Evolutionary conservation across 2,113 vertebrate genomes (phyloP).

Genomic region (Martes martes): DNA sequence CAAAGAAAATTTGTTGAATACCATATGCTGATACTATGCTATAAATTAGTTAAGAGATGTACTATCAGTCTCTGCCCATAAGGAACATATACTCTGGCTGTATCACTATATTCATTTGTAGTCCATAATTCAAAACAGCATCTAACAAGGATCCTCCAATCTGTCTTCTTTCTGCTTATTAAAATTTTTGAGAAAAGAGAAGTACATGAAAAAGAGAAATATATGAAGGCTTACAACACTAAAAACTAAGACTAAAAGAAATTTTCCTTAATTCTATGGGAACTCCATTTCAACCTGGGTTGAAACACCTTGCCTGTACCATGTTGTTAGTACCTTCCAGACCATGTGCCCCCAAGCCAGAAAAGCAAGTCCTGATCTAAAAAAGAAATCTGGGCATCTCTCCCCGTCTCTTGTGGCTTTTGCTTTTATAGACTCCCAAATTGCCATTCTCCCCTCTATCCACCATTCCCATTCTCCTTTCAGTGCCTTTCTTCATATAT

Average conservation of each 20-base stretch:
- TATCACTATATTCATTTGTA: neutral
- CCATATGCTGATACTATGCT: neutral
- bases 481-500: neutral
- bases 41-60: neutral
- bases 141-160: neutral
- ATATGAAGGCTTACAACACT: neutral
- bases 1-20: neutral
- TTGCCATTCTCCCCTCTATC: neutral
- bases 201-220: neutral
- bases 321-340: neutral
- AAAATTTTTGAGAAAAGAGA: conserved; percentile 13
- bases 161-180: neutral
- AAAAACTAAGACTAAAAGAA: neutral
- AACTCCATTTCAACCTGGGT: neutral
- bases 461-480: neutral
- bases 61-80: neutral
- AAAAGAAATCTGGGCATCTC: neutral
- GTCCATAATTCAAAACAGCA: neutral
- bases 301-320: neutral
- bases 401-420: neutral
- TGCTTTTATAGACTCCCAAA: neutral
- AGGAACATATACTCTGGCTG: neutral
- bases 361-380: neutral
- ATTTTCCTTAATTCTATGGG: neutral
- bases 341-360: neutral